Evolutionary conservation across 2,888 invertebrate species (phyloP), one percentile per base, ranked within the genome.

Genomic region (Xylocampa areola): DNA sequence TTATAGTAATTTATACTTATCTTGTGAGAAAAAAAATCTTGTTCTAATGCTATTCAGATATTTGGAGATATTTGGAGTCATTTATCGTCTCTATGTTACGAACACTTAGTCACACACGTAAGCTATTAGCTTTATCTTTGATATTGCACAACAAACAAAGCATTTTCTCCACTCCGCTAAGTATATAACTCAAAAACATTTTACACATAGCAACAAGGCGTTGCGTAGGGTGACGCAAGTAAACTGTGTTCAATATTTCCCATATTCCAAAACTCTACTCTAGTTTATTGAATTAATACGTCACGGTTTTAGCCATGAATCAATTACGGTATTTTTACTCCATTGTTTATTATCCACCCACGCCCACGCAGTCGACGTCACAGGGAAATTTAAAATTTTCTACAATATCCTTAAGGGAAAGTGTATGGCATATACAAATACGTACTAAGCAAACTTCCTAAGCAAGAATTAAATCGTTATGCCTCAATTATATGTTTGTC

Each of bases 251-350:
- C 8, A 37, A 43, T 51, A 52, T 43, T 67, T 39, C 43, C 53
- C 37, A 14, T 48, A 23, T 29, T 47, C 23, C 8, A 39, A 52
- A 39, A 11, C n/a, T 11, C 7, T 30, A 36, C n/a, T 11, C 4
- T 16, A 39, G 8, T 6, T 10, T 25, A 1, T n/a, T n/a, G n/a
- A n/a, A n/a, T n/a, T n/a, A n/a, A n/a, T 37, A 68, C 70, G 76
- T 75, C 63, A 69, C 36, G 50, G 59, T 60, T 55, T 73, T 62
- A 55, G 48, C 53, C 55, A 49, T 65, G 36, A 66, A 49, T 61
- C 62, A 51, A 53, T 67, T 59, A 39, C 47, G 60, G 43, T 55
- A 62, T 60, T 58, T 60, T 65, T 40, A 55, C 32, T 40, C 33
- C 13, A 47, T 59, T 66, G 47, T 61, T 57, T 47, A 13, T 36